Conservation (phyloP, 2,797 vertebrate genomes). For the Clarias platycephalus region DNA sequence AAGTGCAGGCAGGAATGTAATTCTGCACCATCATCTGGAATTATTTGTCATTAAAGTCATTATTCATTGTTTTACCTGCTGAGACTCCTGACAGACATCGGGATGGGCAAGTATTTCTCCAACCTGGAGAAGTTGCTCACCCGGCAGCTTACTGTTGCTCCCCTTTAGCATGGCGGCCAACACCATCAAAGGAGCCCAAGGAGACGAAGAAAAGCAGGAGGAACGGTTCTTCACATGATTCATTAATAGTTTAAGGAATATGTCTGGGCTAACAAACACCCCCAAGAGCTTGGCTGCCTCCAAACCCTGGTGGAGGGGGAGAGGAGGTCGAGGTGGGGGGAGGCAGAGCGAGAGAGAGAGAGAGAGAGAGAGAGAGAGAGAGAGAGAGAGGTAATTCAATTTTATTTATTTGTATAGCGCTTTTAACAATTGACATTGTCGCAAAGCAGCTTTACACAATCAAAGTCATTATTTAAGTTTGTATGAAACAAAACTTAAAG, state of each 20-base stretch:
- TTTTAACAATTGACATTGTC: too few species aligned
- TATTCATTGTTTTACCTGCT: conserved; percentile 76
- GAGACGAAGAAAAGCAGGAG: conserved; percentile 68
- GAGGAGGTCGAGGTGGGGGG: neutral
- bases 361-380: conserved; percentile 10
- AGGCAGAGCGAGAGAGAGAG: conserved; percentile 9
- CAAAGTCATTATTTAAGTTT: too few species aligned
- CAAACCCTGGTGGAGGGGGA: conserved; percentile 69
- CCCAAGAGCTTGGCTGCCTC: conserved; percentile 85
- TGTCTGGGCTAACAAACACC: conserved; percentile 83
- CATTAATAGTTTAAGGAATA: conserved; percentile 83
- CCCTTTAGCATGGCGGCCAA: conserved; percentile 80
- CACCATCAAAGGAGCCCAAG: conserved; percentile 80
- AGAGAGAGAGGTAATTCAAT: neutral
- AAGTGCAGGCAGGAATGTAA: neutral
- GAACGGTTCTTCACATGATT: conserved; percentile 70
- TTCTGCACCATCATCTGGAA: neutral
- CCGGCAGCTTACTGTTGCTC: conserved; percentile 74
- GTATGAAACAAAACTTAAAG: too few species aligned
- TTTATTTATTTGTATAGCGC: too few species aligned
- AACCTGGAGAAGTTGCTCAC: conserved; percentile 77
- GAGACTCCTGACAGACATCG: conserved; percentile 79
- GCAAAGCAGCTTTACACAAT: too few species aligned
- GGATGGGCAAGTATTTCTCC: conserved; percentile 70
- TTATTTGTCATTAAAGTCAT: neutral